A percentile compares a stretch with the other conserved stretches of the same genome.
Evolutionary conservation across 2,797 vertebrate species (phyloP).

Genomic region (Darevskia mixta): DNA sequence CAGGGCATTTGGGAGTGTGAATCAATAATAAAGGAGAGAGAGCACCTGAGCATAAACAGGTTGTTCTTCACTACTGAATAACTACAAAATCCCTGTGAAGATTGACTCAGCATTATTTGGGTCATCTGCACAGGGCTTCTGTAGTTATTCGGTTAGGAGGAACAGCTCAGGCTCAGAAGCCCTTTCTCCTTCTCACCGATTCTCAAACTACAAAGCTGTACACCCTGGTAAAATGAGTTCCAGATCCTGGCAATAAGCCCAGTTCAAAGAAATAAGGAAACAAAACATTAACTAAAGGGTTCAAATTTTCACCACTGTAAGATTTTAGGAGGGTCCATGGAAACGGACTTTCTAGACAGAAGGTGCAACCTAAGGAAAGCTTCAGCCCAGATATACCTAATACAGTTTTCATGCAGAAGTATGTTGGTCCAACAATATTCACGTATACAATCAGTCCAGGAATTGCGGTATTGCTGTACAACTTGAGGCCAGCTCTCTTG

Average conservation of each 20-base stretch:
- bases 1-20: background rate
- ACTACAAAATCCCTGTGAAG: background rate
- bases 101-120: background rate
- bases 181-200: background rate
- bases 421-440: no score
- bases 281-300: background rate
- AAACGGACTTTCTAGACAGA: background rate
- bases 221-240: background rate
- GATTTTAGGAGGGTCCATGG: background rate
- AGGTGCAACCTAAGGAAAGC: background rate
- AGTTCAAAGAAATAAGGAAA: background rate
- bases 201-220: no score
- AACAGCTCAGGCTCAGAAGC: background rate
- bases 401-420: background rate
- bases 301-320: background rate
- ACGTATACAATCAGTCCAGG: no score
- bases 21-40: background rate
- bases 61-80: background rate
- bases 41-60: background rate
- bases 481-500: no score
- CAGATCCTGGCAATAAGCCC: background rate
- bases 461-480: no score
- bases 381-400: background rate
- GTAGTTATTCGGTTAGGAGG: background rate
- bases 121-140: background rate